Evolutionary conservation across 1,140 invertebrate genomes (phyloP).

Genomic region (Hestina assimilis): DNA sequence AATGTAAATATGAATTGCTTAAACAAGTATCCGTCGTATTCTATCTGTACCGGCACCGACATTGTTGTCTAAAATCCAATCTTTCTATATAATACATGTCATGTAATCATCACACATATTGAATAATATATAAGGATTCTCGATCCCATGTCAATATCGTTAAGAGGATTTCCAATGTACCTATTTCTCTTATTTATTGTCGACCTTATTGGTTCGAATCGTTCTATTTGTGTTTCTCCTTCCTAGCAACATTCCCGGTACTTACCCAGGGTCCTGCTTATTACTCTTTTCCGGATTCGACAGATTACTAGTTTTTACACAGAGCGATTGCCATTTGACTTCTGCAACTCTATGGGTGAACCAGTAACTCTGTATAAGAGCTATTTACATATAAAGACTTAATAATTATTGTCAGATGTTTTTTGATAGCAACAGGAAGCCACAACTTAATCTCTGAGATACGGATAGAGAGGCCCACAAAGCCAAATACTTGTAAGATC

Average conservation of each 20-base stretch:
- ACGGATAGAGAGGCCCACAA: too few relatives aligned
- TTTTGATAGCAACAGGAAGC: too few relatives aligned
- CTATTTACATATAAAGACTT: too few relatives aligned
- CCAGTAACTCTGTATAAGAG: too few relatives aligned
- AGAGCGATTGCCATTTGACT: too few relatives aligned
- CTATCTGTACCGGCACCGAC: background rate
- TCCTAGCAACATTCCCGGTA: background rate
- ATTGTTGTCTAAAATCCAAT: slow-evolving; percentile 6
- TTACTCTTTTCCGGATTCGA: too few relatives aligned
- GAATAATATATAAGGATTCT: slow-evolving; percentile 39
- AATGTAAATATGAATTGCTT: slow-evolving; percentile 30
- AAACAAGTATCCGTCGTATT: slow-evolving; percentile 17
- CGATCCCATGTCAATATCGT: slow-evolving; percentile 43
- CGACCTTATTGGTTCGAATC: background rate
- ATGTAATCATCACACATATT: slow-evolving; percentile 18
- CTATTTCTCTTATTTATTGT: background rate
- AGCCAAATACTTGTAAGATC: too few relatives aligned
- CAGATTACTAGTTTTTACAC: too few relatives aligned
- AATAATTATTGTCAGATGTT: too few relatives aligned
- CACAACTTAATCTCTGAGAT: too few relatives aligned
- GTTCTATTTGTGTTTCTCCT: background rate
- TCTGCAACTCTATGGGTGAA: too few relatives aligned
- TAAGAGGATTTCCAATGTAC: background rate
- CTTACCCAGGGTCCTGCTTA: background rate
- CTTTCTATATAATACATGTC: slow-evolving; percentile 8